These are phyloP conservation scores for Vanacampus margaritifer DNA, from an alignment of 2,113 vertebrate genomes.

Conservation along the genomic window DNA sequence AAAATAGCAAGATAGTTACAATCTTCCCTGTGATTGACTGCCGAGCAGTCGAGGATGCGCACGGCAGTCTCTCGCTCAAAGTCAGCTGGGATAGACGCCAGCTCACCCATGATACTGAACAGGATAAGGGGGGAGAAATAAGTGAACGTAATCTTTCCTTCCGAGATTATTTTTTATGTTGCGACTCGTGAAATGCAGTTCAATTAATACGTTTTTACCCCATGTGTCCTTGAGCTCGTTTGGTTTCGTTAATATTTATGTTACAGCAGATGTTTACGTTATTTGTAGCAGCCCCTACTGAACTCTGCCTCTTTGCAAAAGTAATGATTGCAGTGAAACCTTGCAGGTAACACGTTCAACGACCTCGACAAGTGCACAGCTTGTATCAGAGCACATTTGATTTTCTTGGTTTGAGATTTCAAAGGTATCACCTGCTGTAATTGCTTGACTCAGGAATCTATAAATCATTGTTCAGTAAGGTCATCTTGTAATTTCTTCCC, in stretches of 20 bases:
- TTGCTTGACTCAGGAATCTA: constrained; percentile 72
- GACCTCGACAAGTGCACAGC: constrained; percentile 69
- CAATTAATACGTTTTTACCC: background rate
- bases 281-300: constrained; percentile 19
- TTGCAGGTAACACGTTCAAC: constrained; percentile 52
- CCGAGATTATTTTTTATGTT: background rate
- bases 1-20: constrained; percentile 30
- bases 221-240: background rate
- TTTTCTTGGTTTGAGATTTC: constrained; percentile 71
- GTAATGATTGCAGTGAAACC: constrained; percentile 40
- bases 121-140: background rate
- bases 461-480: constrained; percentile 77
- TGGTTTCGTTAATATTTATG: constrained; percentile 24
- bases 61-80: constrained; percentile 5
- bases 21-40: constrained; percentile 13
- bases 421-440: constrained; percentile 75
- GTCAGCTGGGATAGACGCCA: background rate
- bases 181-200: background rate
- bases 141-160: background rate
- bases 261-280: constrained; percentile 18
- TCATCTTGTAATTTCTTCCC: constrained; percentile 75
- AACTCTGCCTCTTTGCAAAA: constrained; percentile 28
- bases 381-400: constrained; percentile 70
- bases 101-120: background rate
- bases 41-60: background rate